Base-by-base conservation (phyloP, 2,797 vertebrate genomes). In the Lepilemur ruficaudatus region DNA sequence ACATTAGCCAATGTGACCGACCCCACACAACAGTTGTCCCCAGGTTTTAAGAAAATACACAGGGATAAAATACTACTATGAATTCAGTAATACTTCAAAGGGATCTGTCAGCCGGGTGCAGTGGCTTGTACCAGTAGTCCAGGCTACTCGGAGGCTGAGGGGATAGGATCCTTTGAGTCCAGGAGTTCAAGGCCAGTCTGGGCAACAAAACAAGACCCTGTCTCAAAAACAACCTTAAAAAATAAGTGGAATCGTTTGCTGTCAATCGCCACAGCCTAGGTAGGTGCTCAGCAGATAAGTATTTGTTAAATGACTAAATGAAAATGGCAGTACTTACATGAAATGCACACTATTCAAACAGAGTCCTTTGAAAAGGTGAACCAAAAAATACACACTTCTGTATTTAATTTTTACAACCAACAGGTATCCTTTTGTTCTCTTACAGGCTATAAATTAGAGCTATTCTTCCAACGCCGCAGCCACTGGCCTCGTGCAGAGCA, bases 401-500 rank as follows among this genome's bases (percentile, higher is more conserved):
- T 7, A 35, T 69, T 61, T 48, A 35, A 17, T 73, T 76, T 57
- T 95, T 30, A 76, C 6, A 32, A 30, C 22, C 17, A 48, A 65
- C 22, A 30, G 30, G 70, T 15, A 41, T 32, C 32, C 55, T 61
- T 59, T 59, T 11, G 28, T 63, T 59, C 59, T 35, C 32, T 35
- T 23, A 38, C 0, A 28, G 76, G 48, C 38, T 61, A n/a, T n/a
- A 81, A 25, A 28, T 2, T 14, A n/a, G 52, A 57, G 9, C 35
- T 43, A 7, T 48, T 75, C 23, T 83, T 50, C 81, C 50, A 22
- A 4, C 2, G 20, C 17, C 38, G 46, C 2, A 3, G 59, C 41
- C 46, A 4, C 17, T 4, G 46, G n/a, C 35, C 72, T 50, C 0
- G 0, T 1, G 10, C 0, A 0, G 70, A 50, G 61, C 5, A 0